phyloP scores from a whole-genome alignment of 2,113 vertebrate genomes.

The Vicugna pacos region DNA sequence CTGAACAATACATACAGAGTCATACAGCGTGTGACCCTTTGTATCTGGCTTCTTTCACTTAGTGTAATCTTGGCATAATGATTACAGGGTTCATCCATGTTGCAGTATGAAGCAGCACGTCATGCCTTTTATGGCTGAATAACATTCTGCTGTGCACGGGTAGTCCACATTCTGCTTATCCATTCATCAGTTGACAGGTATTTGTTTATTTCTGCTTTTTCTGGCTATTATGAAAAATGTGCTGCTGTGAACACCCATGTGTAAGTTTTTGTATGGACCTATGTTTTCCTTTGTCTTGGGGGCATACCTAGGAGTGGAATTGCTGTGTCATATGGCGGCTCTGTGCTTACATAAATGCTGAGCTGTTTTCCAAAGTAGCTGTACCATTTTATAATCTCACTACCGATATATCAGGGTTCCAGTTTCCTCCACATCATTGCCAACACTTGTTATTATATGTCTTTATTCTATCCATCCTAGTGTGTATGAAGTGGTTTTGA shows the following conservation, averaged over 20 bases:
- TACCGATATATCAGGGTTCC: background rate
- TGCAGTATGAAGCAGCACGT: background rate
- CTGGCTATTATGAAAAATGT: background rate
- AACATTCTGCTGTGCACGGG: background rate
- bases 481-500: background rate
- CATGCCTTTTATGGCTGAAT: constrained; percentile 17
- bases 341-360: background rate
- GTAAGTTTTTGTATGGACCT: background rate
- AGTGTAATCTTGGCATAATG: background rate
- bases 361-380: constrained; percentile 20
- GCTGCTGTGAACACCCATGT: background rate
- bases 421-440: background rate
- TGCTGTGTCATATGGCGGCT: background rate
- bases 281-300: constrained; percentile 21
- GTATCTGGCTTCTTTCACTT: constrained; percentile 24
- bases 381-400: background rate
- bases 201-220: background rate
- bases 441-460: background rate
- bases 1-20: background rate
- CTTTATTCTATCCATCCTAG: background rate
- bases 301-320: background rate
- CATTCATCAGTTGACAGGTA: background rate
- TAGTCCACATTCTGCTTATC: background rate
- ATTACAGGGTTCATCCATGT: background rate
- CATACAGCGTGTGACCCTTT: background rate